A percentile compares a stretch with the other conserved stretches of the same genome.
Evolutionary conservation across 2,113 vertebrate genomes (phyloP).

Genomic region (Microtus pennsylvanicus): DNA sequence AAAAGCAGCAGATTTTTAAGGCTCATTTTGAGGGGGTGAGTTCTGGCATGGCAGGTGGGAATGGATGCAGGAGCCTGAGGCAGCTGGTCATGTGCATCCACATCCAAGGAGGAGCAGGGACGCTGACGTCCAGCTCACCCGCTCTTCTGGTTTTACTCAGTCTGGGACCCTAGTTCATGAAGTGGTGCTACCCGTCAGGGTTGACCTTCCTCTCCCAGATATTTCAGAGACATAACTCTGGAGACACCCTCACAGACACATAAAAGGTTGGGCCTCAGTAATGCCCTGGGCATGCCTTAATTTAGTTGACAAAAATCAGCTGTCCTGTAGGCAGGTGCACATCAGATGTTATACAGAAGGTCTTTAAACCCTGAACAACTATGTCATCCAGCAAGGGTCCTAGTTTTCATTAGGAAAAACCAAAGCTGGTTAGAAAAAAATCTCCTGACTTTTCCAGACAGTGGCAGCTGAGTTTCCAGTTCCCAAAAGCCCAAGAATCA

Average conservation of each 20-base stretch:
- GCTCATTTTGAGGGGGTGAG: neutral
- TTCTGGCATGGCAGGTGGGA: too few relatives aligned
- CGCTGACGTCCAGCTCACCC: accelerated
- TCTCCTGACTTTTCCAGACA: neutral
- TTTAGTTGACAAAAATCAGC: neutral
- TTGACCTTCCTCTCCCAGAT: neutral
- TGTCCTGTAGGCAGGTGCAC: neutral
- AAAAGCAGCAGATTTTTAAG: neutral
- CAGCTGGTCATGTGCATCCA: neutral
- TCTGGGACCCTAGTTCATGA: neutral
- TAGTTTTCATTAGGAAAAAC: neutral
- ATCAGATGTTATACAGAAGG: neutral
- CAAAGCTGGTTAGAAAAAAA: neutral
- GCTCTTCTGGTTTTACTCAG: neutral
- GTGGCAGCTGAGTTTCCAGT: neutral
- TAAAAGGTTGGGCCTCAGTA: too few relatives aligned
- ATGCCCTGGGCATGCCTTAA: neutral
- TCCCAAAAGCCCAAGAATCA: neutral
- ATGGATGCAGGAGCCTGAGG: neutral
- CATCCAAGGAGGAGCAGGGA: neutral
- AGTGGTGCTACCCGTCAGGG: neutral
- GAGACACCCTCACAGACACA: neutral
- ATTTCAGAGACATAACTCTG: neutral
- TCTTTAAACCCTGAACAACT: neutral
- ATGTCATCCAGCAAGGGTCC: neutral